Conservation (phyloP, 2,888 invertebrate genomes). For the Lamellibrachia columna region DNA sequence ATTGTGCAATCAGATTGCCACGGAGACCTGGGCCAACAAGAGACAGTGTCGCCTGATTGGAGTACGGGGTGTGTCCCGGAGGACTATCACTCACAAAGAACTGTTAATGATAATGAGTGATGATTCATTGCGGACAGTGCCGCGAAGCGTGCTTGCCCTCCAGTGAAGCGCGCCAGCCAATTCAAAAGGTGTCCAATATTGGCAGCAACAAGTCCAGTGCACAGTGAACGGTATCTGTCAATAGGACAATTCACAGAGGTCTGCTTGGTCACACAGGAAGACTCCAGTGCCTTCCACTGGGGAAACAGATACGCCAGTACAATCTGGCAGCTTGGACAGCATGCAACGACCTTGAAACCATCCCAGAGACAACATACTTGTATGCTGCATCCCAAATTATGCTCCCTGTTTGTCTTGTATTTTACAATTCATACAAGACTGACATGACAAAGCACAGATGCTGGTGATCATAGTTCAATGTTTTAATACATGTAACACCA, state of each 20-base stretch:
- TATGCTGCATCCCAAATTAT: not conserved
- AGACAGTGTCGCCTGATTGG: not conserved
- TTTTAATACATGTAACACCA: not conserved
- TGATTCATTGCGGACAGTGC: not conserved
- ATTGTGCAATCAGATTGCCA: not conserved
- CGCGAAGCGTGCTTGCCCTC: not conserved
- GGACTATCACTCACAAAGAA: slow-evolving; percentile 11
- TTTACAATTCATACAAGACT: too few species aligned
- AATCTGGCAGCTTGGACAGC: not conserved
- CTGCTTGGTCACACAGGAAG: not conserved
- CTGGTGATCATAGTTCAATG: too few species aligned
- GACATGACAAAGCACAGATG: too few species aligned
- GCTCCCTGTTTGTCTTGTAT: not conserved
- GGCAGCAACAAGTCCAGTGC: not conserved
- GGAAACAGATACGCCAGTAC: not conserved
- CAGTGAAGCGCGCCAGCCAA: not conserved
- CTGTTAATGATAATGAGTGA: slow-evolving; percentile 7
- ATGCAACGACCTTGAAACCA: not conserved
- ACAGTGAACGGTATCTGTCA: not conserved
- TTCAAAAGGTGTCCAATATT: slow-evolving; percentile 16
- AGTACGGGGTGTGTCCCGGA: not conserved
- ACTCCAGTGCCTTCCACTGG: not conserved
- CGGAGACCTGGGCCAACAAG: not conserved
- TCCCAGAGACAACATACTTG: not conserved
- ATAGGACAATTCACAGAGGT: not conserved